A percentile compares a stretch with the other conserved stretches of the same genome.
Conservation (phyloP, 2,888 invertebrate species). For the Taphrorychus bicolor region DNA sequence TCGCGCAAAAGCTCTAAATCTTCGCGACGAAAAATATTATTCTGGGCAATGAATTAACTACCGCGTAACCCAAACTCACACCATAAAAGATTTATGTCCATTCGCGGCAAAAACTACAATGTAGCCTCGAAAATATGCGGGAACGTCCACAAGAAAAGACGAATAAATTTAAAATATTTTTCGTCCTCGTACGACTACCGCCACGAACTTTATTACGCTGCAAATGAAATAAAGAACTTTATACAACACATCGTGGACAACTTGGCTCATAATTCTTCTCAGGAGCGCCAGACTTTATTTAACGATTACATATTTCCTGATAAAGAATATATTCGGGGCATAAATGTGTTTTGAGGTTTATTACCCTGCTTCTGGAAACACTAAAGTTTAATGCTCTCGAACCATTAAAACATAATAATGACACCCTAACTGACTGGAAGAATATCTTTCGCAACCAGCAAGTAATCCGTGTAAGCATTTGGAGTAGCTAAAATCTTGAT, state of each 20-base stretch:
- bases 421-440: too few relatives aligned
- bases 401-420: background rate
- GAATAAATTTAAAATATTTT: constrained; percentile 8
- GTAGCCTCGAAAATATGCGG: constrained; percentile 2
- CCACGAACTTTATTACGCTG: constrained; percentile 11
- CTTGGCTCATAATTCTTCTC: constrained; percentile 12
- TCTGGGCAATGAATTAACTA: background rate
- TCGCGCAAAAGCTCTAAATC: background rate
- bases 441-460: too few relatives aligned
- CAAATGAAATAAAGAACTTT: constrained; percentile 20
- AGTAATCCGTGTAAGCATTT: too few relatives aligned
- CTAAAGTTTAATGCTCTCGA: background rate
- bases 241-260: constrained; percentile 16
- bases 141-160: constrained; percentile 5
- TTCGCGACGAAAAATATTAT: background rate
- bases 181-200: background rate
- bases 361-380: background rate
- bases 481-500: too few relatives aligned
- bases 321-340: background rate
- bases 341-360: background rate
- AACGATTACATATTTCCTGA: constrained; percentile 5
- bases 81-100: background rate
- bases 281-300: constrained; percentile 10
- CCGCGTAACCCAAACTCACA: background rate
- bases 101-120: background rate